phyloP scores from a whole-genome alignment of 2,797 vertebrate genomes.

The Lepus townsendii region DNA sequence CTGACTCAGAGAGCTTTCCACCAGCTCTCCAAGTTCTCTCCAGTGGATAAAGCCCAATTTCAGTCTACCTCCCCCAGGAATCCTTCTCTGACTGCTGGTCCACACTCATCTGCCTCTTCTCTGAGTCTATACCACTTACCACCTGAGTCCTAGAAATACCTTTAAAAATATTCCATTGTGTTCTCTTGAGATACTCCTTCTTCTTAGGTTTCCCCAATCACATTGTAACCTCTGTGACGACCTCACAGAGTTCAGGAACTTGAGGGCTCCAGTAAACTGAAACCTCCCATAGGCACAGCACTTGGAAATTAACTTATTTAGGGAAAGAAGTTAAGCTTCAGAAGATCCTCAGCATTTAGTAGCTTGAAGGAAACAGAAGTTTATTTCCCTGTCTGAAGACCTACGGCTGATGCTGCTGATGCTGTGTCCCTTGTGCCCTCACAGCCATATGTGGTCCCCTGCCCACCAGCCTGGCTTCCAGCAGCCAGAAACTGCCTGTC shows the following conservation, averaged over 20 bases:
- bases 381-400: neutral
- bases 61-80: neutral
- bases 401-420: neutral
- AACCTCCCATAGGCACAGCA: neutral
- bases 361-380: neutral
- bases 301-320: constrained; percentile 5
- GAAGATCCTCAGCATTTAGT: neutral
- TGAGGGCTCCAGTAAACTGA: neutral
- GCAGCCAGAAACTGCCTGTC: neutral
- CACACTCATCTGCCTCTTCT: neutral
- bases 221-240: neutral
- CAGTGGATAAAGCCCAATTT: neutral
- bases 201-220: neutral
- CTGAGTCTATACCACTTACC: neutral
- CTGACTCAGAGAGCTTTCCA: neutral
- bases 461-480: neutral
- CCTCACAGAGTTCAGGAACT: neutral
- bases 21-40: neutral
- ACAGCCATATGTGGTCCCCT: fast-evolving
- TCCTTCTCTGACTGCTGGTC: neutral
- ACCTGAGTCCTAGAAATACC: neutral
- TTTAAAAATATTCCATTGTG: neutral
- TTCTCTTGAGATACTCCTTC: neutral
- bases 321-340: neutral
- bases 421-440: neutral